These are phyloP conservation scores for Sminthurinus signatus DNA, from an alignment of 1,140 invertebrate species.

Conservation along the genomic window DNA sequence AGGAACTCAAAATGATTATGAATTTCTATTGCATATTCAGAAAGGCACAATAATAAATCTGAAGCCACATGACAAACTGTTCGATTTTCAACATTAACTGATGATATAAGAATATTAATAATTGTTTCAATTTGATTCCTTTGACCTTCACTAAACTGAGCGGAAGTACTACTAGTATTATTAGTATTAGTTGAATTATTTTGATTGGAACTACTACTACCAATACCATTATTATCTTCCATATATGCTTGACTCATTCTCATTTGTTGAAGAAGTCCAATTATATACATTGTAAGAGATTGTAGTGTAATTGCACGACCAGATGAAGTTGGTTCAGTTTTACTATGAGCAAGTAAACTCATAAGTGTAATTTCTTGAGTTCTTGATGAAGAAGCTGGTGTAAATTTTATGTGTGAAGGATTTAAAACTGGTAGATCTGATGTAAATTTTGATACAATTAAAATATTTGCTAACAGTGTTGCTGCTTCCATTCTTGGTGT, in stretches of 20 bases:
- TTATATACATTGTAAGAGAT: slow-evolving; percentile 73
- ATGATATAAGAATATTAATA: slow-evolving; percentile 75
- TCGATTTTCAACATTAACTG: slow-evolving; percentile 77
- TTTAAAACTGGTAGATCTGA: slow-evolving; percentile 73
- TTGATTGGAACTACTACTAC: too few relatives aligned
- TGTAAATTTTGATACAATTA: slow-evolving; percentile 71
- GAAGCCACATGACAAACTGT: slow-evolving; percentile 79
- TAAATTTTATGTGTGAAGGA: slow-evolving; percentile 61
- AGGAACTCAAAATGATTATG: slow-evolving; percentile 69
- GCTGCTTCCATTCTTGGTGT: slow-evolving; percentile 61
- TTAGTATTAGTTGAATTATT: too few relatives aligned
- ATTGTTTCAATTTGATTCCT: slow-evolving; percentile 56
- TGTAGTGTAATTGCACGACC: slow-evolving; percentile 85
- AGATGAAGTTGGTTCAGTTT: slow-evolving; percentile 76
- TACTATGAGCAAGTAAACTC: slow-evolving; percentile 50
- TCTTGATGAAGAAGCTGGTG: slow-evolving; percentile 59
- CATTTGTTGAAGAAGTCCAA: slow-evolving; percentile 52
- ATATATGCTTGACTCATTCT: slow-evolving; percentile 1
- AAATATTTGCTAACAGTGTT: slow-evolving; percentile 78
- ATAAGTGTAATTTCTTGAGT: slow-evolving; percentile 19
- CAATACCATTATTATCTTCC: too few relatives aligned
- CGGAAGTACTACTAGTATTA: too few relatives aligned
- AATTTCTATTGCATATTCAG: slow-evolving; percentile 69
- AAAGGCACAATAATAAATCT: slow-evolving; percentile 70
- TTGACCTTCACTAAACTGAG: slow-evolving; percentile 10